Percentiles rank a stretch among this genome's conserved stretches.
Conservation (phyloP, 1,140 invertebrate species). For the Sycophila sp. region DNA sequence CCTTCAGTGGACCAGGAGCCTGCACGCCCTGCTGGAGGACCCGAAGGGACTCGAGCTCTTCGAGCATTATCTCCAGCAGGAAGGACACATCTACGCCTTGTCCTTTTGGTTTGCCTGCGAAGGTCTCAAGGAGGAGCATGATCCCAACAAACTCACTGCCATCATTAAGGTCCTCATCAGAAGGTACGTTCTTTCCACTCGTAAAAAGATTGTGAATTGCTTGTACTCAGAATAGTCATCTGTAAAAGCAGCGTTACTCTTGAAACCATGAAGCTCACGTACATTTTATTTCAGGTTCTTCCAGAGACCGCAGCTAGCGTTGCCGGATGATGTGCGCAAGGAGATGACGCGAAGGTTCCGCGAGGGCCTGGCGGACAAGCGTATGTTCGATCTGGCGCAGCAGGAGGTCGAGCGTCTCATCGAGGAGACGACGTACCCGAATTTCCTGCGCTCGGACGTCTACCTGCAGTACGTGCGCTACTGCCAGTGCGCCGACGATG, state of each 20-base stretch:
- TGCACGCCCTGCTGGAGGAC: slow-evolving; percentile 84
- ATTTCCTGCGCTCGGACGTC: slow-evolving; percentile 90
- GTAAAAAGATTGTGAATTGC: neutral
- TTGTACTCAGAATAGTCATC: too few relatives aligned
- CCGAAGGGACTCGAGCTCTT: slow-evolving; percentile 87
- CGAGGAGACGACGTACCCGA: slow-evolving; percentile 86
- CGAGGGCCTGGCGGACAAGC: slow-evolving; percentile 66
- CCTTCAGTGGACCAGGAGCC: slow-evolving; percentile 85
- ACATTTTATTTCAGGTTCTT: slow-evolving; percentile 75
- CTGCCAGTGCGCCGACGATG: slow-evolving; percentile 55
- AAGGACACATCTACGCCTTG: slow-evolving; percentile 80
- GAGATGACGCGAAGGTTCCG: slow-evolving; percentile 75
- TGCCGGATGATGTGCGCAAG: slow-evolving; percentile 80
- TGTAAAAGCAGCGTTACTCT: too few relatives aligned
- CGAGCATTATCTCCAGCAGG: slow-evolving; percentile 82
- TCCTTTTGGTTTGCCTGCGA: slow-evolving; percentile 94
- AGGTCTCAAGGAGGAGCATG: slow-evolving; percentile 83
- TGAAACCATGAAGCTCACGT: too few relatives aligned
- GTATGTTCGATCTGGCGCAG: slow-evolving; percentile 77
- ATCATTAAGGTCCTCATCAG: slow-evolving; percentile 37
- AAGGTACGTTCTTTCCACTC: slow-evolving; percentile 3
- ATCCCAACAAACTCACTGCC: slow-evolving; percentile 66
- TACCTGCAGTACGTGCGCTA: slow-evolving; percentile 89
- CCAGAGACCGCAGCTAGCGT: slow-evolving; percentile 82
- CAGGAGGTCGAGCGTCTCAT: slow-evolving; percentile 83